These are phyloP conservation scores for Nyctibius grandis DNA, from an alignment of 2,797 vertebrate species.

Conservation along the genomic window DNA sequence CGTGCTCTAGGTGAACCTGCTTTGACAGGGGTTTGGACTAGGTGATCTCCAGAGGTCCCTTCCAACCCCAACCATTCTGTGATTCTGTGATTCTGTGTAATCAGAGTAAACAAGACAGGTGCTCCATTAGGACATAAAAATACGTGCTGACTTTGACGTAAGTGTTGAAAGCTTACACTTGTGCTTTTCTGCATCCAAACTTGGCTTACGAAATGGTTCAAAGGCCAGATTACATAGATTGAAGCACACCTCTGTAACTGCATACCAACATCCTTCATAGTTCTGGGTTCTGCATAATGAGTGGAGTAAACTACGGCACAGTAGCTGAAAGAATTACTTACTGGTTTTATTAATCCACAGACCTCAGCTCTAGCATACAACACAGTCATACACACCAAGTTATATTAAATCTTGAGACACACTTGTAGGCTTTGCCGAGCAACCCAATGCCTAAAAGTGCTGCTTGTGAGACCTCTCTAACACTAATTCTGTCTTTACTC, in stretches of 20 bases:
- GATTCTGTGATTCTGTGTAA: too few relatives aligned
- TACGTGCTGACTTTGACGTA: neutral
- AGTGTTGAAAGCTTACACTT: neutral
- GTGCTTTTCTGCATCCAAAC: neutral
- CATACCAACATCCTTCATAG: neutral
- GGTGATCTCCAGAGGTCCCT: too few relatives aligned
- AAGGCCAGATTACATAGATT: neutral
- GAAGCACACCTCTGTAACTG: neutral
- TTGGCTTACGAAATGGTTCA: neutral
- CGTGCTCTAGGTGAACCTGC: too few relatives aligned
- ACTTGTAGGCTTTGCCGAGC: neutral
- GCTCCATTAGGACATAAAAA: neutral
- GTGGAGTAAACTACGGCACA: neutral
- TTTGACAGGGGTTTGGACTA: too few relatives aligned
- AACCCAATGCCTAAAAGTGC: neutral
- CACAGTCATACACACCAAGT: neutral
- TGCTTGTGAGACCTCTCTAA: neutral
- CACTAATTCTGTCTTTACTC: neutral
- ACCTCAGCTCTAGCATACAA: neutral
- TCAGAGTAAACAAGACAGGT: neutral
- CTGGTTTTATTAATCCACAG: neutral
- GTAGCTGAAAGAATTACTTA: neutral
- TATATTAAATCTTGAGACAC: neutral
- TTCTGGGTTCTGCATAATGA: neutral
- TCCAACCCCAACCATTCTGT: too few relatives aligned